Evolutionary conservation across 2,888 invertebrate species (phyloP), one percentile per base, ranked within the genome.

Genomic region (Mythimna vitellina): DNA sequence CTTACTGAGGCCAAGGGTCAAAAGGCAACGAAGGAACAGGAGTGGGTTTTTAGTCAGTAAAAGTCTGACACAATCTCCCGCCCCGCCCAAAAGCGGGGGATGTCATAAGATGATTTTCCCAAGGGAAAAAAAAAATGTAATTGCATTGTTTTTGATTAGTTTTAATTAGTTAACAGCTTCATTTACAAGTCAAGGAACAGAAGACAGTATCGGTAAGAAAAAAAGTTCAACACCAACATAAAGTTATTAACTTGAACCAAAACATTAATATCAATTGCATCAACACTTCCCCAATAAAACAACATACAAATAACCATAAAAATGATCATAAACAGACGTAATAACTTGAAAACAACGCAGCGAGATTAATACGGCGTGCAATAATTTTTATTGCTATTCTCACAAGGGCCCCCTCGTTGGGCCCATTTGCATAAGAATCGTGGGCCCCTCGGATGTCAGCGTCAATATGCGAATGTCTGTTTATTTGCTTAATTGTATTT

Each of bases 401-500:
- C 89, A 88, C 90, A 87, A 42, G 78, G 80, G 85, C 87, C 89
- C 89, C 92, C 88, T 89, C 86, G 83, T 87, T 89, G 87, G 58
- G 25, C 35, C 86, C 88, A 94, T 95, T 94, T 94, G 92, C 94
- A 95, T 95, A 93, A 89, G 91, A 89, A 93, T 93, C 89, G 89
- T 89, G 86, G 78, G 78, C 83, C 89, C 92, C 91, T 92, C 89
- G 86, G 72, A 76, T 86, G 88, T 89, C 89, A 89, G 86, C 87
- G 85, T 84, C 89, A 89, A 89, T 91, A 91, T 91, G 91, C 89
- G 88, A 90, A 93, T 92, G 79, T 83, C 87, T 90, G 93, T 93
- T 93, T 93, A 93, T 93, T 93, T 92, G 93, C 89, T 91, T 90
- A 93, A 94, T 94, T 93, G 91, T 91, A 88, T 94, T 93, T 91